phyloP scores from a whole-genome alignment of 2,888 invertebrate genomes.

The Aquatica leii region DNA sequence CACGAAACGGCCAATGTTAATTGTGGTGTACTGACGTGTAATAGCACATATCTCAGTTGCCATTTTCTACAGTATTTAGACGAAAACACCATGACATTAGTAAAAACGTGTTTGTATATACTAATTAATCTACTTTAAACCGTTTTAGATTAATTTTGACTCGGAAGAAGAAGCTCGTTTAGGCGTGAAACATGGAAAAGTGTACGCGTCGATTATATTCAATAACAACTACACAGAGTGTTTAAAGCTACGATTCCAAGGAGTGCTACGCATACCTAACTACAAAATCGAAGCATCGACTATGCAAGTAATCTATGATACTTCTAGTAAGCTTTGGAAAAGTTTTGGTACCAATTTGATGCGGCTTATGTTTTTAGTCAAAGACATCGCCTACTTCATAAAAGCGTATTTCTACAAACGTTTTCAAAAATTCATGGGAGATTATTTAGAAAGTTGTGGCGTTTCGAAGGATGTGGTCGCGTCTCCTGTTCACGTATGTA shows the following conservation, averaged over 20 bases:
- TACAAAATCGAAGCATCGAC: too few species aligned
- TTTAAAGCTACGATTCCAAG: neutral
- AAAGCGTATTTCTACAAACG: neutral
- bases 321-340: too few species aligned
- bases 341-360: too few species aligned
- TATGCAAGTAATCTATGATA: too few species aligned
- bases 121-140: too few species aligned
- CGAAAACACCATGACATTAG: neutral
- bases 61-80: neutral
- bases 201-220: neutral
- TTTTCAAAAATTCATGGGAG: neutral
- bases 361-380: too few species aligned
- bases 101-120: neutral
- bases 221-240: too few species aligned
- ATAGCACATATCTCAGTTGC: neutral
- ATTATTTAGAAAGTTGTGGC: neutral
- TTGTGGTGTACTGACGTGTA: neutral
- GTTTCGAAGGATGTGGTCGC: neutral
- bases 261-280: too few species aligned
- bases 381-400: too few species aligned
- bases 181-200: neutral
- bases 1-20: neutral
- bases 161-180: neutral
- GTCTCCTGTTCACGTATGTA: neutral
- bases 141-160: too few species aligned